Percentiles rank a stretch among this genome's conserved stretches.
These are phyloP conservation scores for Sebastes steindachneri DNA, from an alignment of 2,797 vertebrate genomes.

Conservation along the genomic window DNA sequence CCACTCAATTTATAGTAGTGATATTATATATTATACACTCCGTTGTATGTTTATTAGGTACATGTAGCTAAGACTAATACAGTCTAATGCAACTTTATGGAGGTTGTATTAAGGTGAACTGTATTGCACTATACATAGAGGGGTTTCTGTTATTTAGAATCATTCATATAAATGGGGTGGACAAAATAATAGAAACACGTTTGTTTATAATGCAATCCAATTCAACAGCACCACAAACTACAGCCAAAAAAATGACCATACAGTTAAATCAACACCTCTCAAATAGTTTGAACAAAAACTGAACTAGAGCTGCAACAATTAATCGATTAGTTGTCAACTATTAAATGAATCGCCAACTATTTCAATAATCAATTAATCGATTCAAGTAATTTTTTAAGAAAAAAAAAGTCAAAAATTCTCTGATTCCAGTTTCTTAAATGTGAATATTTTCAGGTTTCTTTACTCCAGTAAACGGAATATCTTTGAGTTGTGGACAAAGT, in stretches of 20 bases:
- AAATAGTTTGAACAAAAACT: neutral
- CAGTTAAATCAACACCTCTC: neutral
- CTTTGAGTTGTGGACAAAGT: no score
- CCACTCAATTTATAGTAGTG: neutral
- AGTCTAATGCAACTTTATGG: neutral
- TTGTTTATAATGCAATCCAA: neutral
- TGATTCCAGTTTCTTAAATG: no score
- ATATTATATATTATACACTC: neutral
- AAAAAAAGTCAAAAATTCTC: no score
- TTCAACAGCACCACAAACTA: neutral
- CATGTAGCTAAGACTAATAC: neutral
- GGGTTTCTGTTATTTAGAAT: neutral
- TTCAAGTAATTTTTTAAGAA: no score
- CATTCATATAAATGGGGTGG: neutral
- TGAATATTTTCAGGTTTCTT: no score
- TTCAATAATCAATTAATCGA: fast-evolving
- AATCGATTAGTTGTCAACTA: no score
- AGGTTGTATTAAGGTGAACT: neutral
- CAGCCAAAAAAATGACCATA: neutral
- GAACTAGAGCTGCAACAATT: no score
- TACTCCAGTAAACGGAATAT: no score
- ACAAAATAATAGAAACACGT: neutral
- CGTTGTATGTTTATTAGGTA: neutral
- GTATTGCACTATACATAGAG: neutral
- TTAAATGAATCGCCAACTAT: no score